Evolutionary conservation across 2,113 vertebrate species (phyloP).

Genomic region (Rhodinocichla rosea): DNA sequence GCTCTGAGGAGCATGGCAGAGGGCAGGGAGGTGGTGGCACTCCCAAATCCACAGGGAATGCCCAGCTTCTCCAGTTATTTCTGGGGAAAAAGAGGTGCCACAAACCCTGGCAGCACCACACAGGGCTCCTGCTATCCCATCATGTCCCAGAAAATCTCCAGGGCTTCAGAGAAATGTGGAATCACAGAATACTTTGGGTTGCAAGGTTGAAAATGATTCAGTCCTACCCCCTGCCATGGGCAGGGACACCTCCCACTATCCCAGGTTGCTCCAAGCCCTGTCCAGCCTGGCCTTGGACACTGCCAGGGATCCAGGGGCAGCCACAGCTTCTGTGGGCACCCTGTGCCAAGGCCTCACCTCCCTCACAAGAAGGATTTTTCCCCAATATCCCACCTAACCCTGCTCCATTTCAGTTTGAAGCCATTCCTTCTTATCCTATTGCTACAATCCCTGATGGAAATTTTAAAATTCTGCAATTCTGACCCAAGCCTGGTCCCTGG

Average conservation of each 20-base stretch:
- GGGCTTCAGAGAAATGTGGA: neutral
- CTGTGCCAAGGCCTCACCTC: rapidly evolving
- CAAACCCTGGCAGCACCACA: neutral
- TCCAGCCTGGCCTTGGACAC: neutral
- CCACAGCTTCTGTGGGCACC: neutral
- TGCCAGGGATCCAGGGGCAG: neutral
- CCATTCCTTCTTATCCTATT: neutral
- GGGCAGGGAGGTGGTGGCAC: neutral
- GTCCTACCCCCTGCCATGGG: rapidly evolving
- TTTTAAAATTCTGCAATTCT: neutral
- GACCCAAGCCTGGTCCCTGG: neutral
- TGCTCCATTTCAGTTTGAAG: neutral
- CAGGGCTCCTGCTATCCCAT: neutral
- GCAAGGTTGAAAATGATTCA: neutral
- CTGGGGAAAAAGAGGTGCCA: neutral
- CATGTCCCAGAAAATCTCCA: neutral
- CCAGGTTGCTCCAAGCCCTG: rapidly evolving
- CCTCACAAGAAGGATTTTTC: rapidly evolving
- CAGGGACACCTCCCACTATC: rapidly evolving
- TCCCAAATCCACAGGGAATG: neutral
- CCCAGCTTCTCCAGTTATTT: neutral
- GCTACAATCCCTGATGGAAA: neutral
- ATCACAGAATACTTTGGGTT: neutral
- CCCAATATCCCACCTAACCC: neutral
- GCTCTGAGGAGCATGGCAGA: neutral